Base-by-base conservation (phyloP, 2,888 invertebrate genomes). In the Hetaerina titia region DNA sequence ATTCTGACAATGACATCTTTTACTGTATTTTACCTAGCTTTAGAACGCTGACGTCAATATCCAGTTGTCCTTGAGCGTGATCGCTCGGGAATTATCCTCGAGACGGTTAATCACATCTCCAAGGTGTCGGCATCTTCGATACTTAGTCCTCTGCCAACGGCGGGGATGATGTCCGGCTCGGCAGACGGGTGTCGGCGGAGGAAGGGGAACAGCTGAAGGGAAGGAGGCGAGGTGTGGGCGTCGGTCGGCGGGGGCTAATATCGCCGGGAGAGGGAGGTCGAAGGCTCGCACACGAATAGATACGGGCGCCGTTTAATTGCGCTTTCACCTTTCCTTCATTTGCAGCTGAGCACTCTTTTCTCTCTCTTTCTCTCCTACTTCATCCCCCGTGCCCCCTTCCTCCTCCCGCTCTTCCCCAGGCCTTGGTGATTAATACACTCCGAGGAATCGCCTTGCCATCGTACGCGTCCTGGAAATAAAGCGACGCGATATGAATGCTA, bases 401-500 rank as follows among this genome's bases (percentile, higher is more conserved):
- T 69, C n/a, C 22, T 22, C 7, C 22, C 19, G 69, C 74, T 25
- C 74, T 25, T 25, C 74, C 22, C 74, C 19, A 13, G 11, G 8
- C 15, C 81, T 13, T 11, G 31, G 81, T 81, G 81, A 81, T 81
- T 81, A 81, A 81, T 81, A 81, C 31, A 31, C 81, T 81, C 31
- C 81, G 31, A 81, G 81, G 81, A 81, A 31, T 89, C 89, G 58
- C 0, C n/a, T 89, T n/a, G 89, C 89, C 89, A 31, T 89, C 56
- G 56, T n/a, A 58, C n/a, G 57, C 58, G 89, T 22, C 58, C 89
- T 58, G 57, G 89, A 89, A 89, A 89, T 58, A 58, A n/a, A 88
- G 56, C 45, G 56, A 56, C 8, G 57, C 89, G 57, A 89, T 22
- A 19, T 89, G 58, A 89, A 89, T 89, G 89, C 89, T 89, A 58